These are phyloP conservation scores for Ceyx melanurus DNA, from an alignment of 2,113 vertebrate genomes.

Conservation along the genomic window DNA sequence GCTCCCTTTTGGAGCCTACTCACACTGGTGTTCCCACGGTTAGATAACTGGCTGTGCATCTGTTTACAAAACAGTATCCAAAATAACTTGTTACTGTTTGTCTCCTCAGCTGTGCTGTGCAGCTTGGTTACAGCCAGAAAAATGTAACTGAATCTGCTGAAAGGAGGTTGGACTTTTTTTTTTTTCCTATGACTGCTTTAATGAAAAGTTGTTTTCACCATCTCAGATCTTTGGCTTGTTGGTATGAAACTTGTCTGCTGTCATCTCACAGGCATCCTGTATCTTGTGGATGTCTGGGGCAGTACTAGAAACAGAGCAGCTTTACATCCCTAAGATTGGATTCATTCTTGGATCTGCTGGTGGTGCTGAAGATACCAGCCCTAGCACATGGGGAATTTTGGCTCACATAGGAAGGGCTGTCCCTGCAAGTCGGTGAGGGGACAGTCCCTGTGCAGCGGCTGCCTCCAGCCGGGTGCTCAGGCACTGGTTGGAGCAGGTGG, in stretches of 20 bases:
- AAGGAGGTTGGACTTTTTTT: not conserved
- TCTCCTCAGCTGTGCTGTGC: not conserved
- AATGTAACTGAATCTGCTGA: not conserved
- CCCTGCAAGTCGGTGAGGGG: not conserved
- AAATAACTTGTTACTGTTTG: not conserved
- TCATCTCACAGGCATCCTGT: not conserved
- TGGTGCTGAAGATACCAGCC: not conserved
- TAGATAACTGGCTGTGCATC: not conserved
- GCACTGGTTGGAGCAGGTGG: not conserved
- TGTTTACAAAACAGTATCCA: constrained; percentile 30
- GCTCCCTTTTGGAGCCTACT: not conserved
- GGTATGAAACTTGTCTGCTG: not conserved
- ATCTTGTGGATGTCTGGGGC: not conserved
- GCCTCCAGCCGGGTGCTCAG: not conserved
- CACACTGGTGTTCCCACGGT: not conserved
- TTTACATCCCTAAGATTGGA: not conserved
- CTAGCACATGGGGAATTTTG: not conserved
- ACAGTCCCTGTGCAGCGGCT: not conserved
- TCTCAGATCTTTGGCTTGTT: not conserved
- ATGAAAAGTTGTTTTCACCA: not conserved
- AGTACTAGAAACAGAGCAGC: not conserved
- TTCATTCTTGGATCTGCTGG: not conserved
- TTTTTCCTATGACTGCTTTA: not conserved
- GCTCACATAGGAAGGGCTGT: not conserved
- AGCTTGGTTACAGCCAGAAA: not conserved